Evolutionary conservation across 2,888 invertebrate genomes (phyloP).

Genomic region (Micropterix aruncella): DNA sequence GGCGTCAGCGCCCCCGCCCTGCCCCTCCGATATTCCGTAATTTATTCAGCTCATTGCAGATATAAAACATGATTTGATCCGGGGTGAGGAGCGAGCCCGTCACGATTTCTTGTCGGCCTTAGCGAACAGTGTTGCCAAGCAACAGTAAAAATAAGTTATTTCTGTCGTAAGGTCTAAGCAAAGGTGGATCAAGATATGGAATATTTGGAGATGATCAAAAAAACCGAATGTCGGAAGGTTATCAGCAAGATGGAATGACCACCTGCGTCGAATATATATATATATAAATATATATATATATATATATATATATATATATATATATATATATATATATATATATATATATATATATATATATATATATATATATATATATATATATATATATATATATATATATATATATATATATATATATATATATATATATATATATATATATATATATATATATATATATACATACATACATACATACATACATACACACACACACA

Average conservation of each 20-base stretch:
- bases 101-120: not conserved
- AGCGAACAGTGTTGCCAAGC: no score
- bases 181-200: no score
- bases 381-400: conserved; percentile 2
- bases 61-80: not conserved
- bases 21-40: not conserved
- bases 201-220: no score
- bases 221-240: no score
- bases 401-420: conserved; percentile 3
- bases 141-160: no score
- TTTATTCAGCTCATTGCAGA: not conserved
- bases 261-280: no score
- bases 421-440: conserved; percentile 3
- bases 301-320: conserved; percentile 5
- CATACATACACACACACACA: conserved; percentile 1
- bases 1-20: not conserved
- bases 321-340: conserved; percentile 3
- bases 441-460: conserved; percentile 1
- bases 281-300: no score
- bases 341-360: conserved; percentile 3
- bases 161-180: no score
- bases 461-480: conserved; percentile 1
- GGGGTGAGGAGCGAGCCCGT: not conserved
- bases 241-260: no score
- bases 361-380: conserved; percentile 3